Base-by-base conservation (phyloP, 2,888 invertebrate species). In the Drosophila niveifrons region DNA sequence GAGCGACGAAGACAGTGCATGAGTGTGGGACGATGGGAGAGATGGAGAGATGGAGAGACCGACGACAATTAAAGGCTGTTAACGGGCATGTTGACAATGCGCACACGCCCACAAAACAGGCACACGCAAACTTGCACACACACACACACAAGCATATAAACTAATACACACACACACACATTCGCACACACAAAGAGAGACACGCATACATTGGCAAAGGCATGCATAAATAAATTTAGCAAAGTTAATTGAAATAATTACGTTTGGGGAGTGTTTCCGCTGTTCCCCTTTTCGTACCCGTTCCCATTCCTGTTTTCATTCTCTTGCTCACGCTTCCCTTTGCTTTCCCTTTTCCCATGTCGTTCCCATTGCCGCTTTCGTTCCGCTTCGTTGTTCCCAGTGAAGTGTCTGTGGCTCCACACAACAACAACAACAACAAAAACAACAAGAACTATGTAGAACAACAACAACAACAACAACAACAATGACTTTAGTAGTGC, bases 161-260 rank as follows among this genome's bases (percentile, higher is more conserved):
- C n/a, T n/a, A n/a, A n/a, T n/a, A 17, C 9, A 39, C 48, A 36
- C 41, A 36, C 41, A 15, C 44, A 46, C 52, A 29, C n/a, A 52
- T n/a, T n/a, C 39, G 2, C 36, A n/a, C 34, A 43, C 39, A 53
- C 10, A 31, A 31, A 10, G 8, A 9, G 31, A 36, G 11, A 15
- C 59, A 44, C 29, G 11, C 36, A 18, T 18, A 50, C 51, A 52
- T 17, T 29, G 44, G 41, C 44, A 48, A 17, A 51, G 18, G 58
- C 66, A 65, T 75, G 79, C 70, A 76, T 76, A 80, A 72, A 76
- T 66, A 72, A 76, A 77, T 77, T 61, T 67, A 61, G 66, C 50
- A 72, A 76, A 76, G 67, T 80, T 80, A 80, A 80, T 80, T 80
- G 66, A 77, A 80, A 80, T 72, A 77, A 77, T 72, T 72, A 59